These are phyloP conservation scores for Drosophila sechellia DNA, from an alignment of 1,140 invertebrate genomes.

Conservation along the genomic window DNA sequence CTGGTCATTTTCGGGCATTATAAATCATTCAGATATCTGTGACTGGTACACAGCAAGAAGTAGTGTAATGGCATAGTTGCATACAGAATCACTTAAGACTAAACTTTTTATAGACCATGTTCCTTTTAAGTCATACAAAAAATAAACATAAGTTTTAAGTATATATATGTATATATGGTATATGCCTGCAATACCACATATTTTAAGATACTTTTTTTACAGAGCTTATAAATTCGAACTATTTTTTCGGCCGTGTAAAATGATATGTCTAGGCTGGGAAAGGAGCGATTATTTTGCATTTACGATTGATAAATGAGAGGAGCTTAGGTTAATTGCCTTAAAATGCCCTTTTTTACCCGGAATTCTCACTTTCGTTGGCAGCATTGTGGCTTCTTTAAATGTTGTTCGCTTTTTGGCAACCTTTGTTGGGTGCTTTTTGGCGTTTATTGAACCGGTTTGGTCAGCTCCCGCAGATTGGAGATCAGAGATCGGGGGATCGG, in stretches of 20 bases:
- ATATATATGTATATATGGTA: too few species aligned
- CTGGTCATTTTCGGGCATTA: conserved; percentile 24
- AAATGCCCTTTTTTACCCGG: conserved; percentile 36
- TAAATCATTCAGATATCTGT: conserved; percentile 23
- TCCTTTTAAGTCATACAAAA: background rate
- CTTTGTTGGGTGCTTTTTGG: conserved; percentile 57
- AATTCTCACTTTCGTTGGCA: conserved; percentile 56
- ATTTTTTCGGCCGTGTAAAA: background rate
- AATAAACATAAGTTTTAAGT: too few species aligned
- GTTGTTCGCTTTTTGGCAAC: conserved; percentile 43
- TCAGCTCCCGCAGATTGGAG: conserved; percentile 55
- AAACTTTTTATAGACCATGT: background rate
- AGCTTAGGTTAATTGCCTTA: conserved; percentile 56
- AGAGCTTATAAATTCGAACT: too few species aligned
- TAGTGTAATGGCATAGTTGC: background rate
- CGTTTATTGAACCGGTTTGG: conserved; percentile 75
- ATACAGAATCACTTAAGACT: background rate
- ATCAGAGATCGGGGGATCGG: conserved; percentile 16
- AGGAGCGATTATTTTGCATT: conserved; percentile 60
- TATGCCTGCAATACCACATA: too few species aligned
- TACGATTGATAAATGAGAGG: conserved; percentile 64
- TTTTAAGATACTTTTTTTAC: too few species aligned
- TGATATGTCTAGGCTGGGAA: conserved; percentile 34
- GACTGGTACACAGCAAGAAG: conserved; percentile 7
- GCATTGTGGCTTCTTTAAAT: conserved; percentile 37